Conservation (phyloP, 2,888 invertebrate genomes). For the Endotricha flammealis region DNA sequence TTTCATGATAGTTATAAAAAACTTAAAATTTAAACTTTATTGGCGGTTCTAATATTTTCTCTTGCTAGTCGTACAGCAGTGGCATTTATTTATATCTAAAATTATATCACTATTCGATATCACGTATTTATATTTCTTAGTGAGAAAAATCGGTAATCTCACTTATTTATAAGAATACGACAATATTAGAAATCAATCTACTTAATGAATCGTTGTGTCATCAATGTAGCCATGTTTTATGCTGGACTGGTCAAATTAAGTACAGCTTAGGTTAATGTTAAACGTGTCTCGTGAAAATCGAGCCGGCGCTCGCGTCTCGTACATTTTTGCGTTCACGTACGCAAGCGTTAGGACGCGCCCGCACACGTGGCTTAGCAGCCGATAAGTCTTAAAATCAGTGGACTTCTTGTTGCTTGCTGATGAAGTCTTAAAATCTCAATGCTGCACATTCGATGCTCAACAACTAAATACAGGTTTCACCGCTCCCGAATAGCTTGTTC, state of each 20-base stretch:
- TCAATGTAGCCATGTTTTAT: conserved; percentile 14
- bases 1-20: conserved; percentile 5
- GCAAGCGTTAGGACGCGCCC: too few species aligned
- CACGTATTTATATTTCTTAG: conserved; percentile 15
- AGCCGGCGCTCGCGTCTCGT: too few species aligned
- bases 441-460: neutral
- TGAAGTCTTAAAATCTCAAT: too few species aligned
- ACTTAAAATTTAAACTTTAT: conserved; percentile 25
- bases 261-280: too few species aligned
- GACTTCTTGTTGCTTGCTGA: too few species aligned
- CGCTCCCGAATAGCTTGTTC: too few species aligned
- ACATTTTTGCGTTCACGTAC: too few species aligned
- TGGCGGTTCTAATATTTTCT: conserved; percentile 32
- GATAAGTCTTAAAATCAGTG: too few species aligned
- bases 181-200: conserved; percentile 25
- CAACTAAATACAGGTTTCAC: neutral
- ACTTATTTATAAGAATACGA: conserved; percentile 22
- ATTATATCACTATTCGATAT: conserved; percentile 17
- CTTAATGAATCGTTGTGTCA: conserved; percentile 13
- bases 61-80: conserved; percentile 46
- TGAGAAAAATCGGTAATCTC: conserved; percentile 22
- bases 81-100: conserved; percentile 42
- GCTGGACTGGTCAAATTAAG: too few species aligned
- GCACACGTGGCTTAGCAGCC: too few species aligned
- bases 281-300: too few species aligned